phyloP scores from a whole-genome alignment of 2,797 vertebrate species.

The Gadopsis bispinosus region DNA sequence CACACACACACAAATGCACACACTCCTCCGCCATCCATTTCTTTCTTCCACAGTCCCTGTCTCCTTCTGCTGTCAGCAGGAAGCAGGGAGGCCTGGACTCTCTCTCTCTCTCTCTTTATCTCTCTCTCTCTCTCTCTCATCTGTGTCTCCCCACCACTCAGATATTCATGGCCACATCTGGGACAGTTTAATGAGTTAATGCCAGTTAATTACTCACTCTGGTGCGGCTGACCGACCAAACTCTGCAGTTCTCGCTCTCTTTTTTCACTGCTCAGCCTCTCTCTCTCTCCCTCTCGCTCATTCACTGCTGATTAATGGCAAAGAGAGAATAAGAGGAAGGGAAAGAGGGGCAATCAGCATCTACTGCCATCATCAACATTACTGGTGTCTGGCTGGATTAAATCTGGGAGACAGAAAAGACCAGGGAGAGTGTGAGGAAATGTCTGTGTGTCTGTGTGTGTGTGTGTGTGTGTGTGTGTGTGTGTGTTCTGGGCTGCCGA shows the following conservation, averaged over 20 bases:
- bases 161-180: slow-evolving; percentile 86
- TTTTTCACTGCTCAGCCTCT: slow-evolving; percentile 9
- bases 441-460: slow-evolving; percentile 12
- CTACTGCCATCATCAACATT: slow-evolving; percentile 77
- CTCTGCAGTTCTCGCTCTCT: slow-evolving; percentile 49
- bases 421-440: slow-evolving; percentile 13
- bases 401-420: slow-evolving; percentile 56
- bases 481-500: slow-evolving; percentile 50
- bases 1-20: slow-evolving; percentile 6
- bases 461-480: slow-evolving; percentile 22
- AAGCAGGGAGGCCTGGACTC: slow-evolving; percentile 44
- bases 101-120: slow-evolving; percentile 22
- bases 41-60: slow-evolving; percentile 40
- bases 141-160: slow-evolving; percentile 65
- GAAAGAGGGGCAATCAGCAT: slow-evolving; percentile 77
- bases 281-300: slow-evolving; percentile 10
- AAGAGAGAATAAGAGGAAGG: slow-evolving; percentile 68
- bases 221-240: slow-evolving; percentile 81
- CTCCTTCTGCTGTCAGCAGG: slow-evolving; percentile 56
- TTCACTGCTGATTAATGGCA: slow-evolving; percentile 80
- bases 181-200: slow-evolving; percentile 88
- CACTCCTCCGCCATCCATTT: slow-evolving; percentile 15
- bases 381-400: slow-evolving; percentile 78
- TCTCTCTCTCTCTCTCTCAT: slow-evolving; percentile 16
- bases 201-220: slow-evolving; percentile 87